Evolutionary conservation across 2,888 invertebrate species (phyloP), one percentile per base, ranked within the genome.

Genomic region (Cerastis leucographa): DNA sequence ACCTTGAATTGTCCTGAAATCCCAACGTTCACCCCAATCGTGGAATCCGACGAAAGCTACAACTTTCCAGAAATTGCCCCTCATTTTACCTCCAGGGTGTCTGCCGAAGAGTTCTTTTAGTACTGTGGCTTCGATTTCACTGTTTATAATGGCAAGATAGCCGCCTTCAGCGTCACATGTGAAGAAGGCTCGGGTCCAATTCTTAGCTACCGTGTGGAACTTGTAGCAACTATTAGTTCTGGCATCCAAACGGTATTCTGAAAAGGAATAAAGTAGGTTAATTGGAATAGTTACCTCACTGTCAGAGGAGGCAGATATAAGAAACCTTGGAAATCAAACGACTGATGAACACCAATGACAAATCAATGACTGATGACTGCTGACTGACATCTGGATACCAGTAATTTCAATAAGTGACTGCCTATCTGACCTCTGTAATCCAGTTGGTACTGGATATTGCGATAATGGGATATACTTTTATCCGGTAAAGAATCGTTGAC

Each of bases 151-250:
- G 29, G 88, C 89, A 44, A 94, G 87, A 80, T 94, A 76, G 0
- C 90, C 93, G 25, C 93, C 93, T 78, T 94, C 94, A 0, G 92
- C 92, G 5, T 88, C 74, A 64, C 94, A 94, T 0, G 91, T 75
- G 87, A 92, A 89, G 85, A 88, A 89, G 0, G 94, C 94, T 0
- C 92, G 82, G 0, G 90, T 85, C 90, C 92, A 94, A 7, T 87
- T 88, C 2, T 89, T 85, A 0, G 92, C 89, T 0, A 85, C 76
- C 0, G 71, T 78, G 80, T 94, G 94, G 83, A 93, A 92, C 79
- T 94, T 94, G 86, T 94, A 94, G 73, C 94, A 94, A 17, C 85
- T 92, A 0, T 91, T 88, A 0, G 94, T 93, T 14, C 90, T 80
- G 0, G 51, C 2, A 19, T 93, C 90, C 1, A 89, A 54, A 0